Base-by-base conservation (phyloP, 2,888 invertebrate species). In the Noctuana brunneofusca region DNA sequence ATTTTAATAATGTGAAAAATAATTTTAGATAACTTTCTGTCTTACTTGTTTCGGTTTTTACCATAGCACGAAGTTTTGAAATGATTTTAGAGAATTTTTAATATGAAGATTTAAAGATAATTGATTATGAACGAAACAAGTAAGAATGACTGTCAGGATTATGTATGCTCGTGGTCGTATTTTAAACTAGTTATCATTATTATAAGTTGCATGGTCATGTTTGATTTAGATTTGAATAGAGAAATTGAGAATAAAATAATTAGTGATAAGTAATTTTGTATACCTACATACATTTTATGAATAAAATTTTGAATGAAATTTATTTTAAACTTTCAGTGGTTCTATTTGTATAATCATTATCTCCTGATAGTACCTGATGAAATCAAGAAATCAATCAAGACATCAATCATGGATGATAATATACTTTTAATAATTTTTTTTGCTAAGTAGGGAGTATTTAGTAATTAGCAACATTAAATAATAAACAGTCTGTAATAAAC, bases 101-200 rank as follows among this genome's bases (percentile, higher is more conserved):
- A n/a, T n/a, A n/a, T n/a, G n/a, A n/a, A n/a, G n/a, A n/a, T n/a
- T n/a, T 18, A 4, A 43, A 18, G 9, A 8, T 11, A 43, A 9
- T 18, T 14, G 41, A 18, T 43, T 43, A 12, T 46, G 0, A 12
- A 8, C 20, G 46, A 46, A 46, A 20, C 20, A 46, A 9, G 12
- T 9, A 46, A 46, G 46, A 46, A 46, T 46, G 22, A n/a, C n/a
- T 22, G 46, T 1, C 5, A 46, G n/a, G 16, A 41, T 14, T 16
- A 41, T 41, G 41, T n/a, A n/a, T n/a, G n/a, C n/a, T n/a, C n/a
- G n/a, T n/a, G n/a, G 16, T 41, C 41, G 41, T 43, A 43, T 43
- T 43, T 11, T 43, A 43, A 43, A 14, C 41, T 43, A 18, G 41
- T 43, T 43, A 43, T 43, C 11, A 9, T 43, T 4, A 20, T n/a